phyloP scores from a whole-genome alignment of 2,888 invertebrate genomes.

The Rhamphomyia laevipes region DNA sequence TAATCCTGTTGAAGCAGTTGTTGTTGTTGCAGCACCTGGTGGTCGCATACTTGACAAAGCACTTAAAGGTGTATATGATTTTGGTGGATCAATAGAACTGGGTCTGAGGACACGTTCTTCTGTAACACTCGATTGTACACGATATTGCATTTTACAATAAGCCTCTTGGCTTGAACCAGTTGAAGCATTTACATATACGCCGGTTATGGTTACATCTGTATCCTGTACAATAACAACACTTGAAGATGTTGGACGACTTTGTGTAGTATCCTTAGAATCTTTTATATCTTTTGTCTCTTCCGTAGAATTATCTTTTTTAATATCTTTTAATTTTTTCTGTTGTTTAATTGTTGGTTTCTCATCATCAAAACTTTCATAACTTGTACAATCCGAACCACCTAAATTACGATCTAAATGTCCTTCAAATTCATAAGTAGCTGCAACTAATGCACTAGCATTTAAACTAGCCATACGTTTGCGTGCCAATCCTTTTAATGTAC shows the following conservation, averaged over 20 bases:
- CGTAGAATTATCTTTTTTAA: background rate
- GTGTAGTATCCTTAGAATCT: slow-evolving; percentile 25
- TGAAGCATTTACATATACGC: slow-evolving; percentile 67
- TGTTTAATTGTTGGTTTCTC: slow-evolving; percentile 9
- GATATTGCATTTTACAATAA: slow-evolving; percentile 81
- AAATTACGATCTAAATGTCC: slow-evolving; percentile 35
- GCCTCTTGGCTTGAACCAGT: slow-evolving; percentile 66
- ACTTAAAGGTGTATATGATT: slow-evolving; percentile 71
- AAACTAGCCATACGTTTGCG: slow-evolving; percentile 84
- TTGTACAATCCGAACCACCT: slow-evolving; percentile 29
- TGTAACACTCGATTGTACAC: slow-evolving; percentile 78
- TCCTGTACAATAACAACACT: slow-evolving; percentile 71
- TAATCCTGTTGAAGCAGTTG: slow-evolving; percentile 12
- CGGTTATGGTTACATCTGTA: slow-evolving; percentile 78
- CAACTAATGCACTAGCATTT: slow-evolving; percentile 81
- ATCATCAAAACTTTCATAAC: slow-evolving; percentile 33
- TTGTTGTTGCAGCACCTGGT: slow-evolving; percentile 48
- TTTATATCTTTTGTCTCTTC: slow-evolving; percentile 13
- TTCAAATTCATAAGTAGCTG: slow-evolving; percentile 70
- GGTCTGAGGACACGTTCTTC: slow-evolving; percentile 67
- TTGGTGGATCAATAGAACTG: slow-evolving; percentile 37
- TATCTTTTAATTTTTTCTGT: slow-evolving; percentile 3
- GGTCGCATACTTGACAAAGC: slow-evolving; percentile 82
- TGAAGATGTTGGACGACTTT: slow-evolving; percentile 39
- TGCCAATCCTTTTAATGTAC: slow-evolving; percentile 40